phyloP scores from a whole-genome alignment of 2,113 vertebrate genomes.

The Stercorarius parasiticus region DNA sequence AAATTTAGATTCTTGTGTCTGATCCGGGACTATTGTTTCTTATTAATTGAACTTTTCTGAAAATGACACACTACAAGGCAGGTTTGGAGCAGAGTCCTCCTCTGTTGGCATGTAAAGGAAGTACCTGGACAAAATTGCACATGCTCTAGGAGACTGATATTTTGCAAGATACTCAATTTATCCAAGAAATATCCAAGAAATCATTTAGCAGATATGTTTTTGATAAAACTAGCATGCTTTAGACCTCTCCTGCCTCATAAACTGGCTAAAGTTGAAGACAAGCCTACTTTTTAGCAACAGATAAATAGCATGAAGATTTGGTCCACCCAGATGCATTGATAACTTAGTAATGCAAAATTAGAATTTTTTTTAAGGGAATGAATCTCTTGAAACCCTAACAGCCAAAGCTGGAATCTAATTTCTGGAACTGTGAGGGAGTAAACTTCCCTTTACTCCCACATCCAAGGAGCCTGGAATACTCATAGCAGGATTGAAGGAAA shows the following conservation, averaged over 20 bases:
- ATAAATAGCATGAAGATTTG: not conserved
- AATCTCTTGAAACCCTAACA: not conserved
- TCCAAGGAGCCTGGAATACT: not conserved
- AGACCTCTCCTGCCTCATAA: not conserved
- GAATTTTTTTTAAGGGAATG: not conserved
- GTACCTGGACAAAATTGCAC: fast-evolving
- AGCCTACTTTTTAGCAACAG: not conserved
- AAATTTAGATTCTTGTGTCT: not conserved
- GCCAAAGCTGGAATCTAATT: not conserved
- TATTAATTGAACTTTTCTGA: not conserved
- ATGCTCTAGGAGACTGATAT: not conserved
- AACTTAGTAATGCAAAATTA: not conserved
- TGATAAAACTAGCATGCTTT: not conserved
- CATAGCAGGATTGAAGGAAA: not conserved
- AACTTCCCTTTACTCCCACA: fast-evolving
- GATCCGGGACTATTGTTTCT: not conserved
- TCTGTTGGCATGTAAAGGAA: not conserved
- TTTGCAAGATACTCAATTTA: not conserved
- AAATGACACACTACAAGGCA: not conserved
- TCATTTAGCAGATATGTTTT: not conserved
- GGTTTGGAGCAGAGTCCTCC: not conserved
- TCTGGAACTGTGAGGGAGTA: not conserved
- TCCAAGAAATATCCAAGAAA: not conserved
- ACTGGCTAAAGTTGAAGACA: not conserved
- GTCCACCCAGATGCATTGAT: not conserved